Base-by-base conservation (phyloP, 2,888 invertebrate genomes). In the Litoditis marina region DNA sequence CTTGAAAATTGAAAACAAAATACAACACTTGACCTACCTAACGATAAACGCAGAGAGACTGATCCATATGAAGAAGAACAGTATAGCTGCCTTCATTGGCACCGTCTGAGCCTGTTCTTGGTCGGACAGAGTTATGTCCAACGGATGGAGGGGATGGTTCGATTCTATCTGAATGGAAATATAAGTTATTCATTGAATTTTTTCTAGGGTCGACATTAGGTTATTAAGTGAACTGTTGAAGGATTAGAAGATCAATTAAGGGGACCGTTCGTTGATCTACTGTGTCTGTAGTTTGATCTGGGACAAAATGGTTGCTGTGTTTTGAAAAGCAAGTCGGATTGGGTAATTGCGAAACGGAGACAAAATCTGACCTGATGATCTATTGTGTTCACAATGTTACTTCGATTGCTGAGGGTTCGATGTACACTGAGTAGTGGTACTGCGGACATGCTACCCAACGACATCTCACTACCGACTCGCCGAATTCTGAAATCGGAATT, bases 141-240 rank as follows among this genome's bases (percentile, higher is more conserved):
- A 52, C 22, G 65, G 67, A 1, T 64, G 42, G 39, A 73, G 60
- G 8, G 76, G 73, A 42, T 66, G 58, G 46, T 68, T 69, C 0
- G 76, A 70, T 60, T 76, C 76, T 22, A 76, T 76, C 70, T 76
- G n/a, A n/a, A n/a, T n/a, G n/a, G n/a, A n/a, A n/a, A n/a, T n/a
- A n/a, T n/a, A n/a, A 55, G 53, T 19, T n/a, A n/a, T n/a, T n/a
- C n/a, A n/a, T 27, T 50, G 22, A 1, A 39, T 39, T 39, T 39
- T 13, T n/a, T 13, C n/a, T 39, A 39, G n/a, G 39, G n/a, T 39
- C 39, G n/a, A n/a, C n/a, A 39, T 39, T 13, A 13, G 39, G n/a
- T 11, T 39, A 13, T 11, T 11, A 39, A 39, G 39, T n/a, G n/a
- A 39, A 44, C 19, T 8, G 8, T 28, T 4, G 7, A 50, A 50